Evolutionary conservation across 2,888 invertebrate species (phyloP), one percentile per base, ranked within the genome.

Genomic region (Trisateles emortualis): DNA sequence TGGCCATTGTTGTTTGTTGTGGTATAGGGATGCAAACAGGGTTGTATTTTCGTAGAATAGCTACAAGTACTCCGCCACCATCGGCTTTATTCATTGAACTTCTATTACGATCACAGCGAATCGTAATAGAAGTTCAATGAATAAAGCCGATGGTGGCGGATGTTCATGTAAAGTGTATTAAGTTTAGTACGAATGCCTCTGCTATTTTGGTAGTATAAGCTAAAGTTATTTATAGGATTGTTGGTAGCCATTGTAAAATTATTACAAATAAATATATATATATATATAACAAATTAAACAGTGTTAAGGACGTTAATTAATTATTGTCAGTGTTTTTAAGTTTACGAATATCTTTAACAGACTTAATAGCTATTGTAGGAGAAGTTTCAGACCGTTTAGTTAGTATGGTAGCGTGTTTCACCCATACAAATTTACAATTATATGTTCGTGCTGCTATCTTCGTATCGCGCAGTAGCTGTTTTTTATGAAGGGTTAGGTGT

Each of bases 81-180:
- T 45, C 36, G 2, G 16, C 16, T 29, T 45, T 45, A 17, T n/a
- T n/a, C 2, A 36, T 45, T 2, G 36, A 35, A n/a, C 2, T 14
- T n/a, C 44, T 35, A 6, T 45, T 10, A 16, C 44, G 36, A n/a
- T 46, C 46, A 16, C 39, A 39, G 9, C 46, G 46, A 46, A 2
- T 39, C 46, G 0, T 13, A 10, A 2, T 46, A 46, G 19, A 38
- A 39, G 4, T 46, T 46, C 46, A 11, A 39, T 39, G 19, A 39
- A 8, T 45, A 35, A 17, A 29, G 36, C 1, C 26, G 36, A n/a
- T 36, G 26, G 1, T 10, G n/a, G 1, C 36, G 14, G 4, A 45
- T 36, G n/a, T 36, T 45, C 44, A 45, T 45, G 8, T 45, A 45
- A n/a, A 45, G 1, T n/a, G 26, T 45, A 3, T 45, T 36, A 1